Base-by-base conservation (phyloP, 2,113 vertebrate species). In the Arizona elegans region DNA sequence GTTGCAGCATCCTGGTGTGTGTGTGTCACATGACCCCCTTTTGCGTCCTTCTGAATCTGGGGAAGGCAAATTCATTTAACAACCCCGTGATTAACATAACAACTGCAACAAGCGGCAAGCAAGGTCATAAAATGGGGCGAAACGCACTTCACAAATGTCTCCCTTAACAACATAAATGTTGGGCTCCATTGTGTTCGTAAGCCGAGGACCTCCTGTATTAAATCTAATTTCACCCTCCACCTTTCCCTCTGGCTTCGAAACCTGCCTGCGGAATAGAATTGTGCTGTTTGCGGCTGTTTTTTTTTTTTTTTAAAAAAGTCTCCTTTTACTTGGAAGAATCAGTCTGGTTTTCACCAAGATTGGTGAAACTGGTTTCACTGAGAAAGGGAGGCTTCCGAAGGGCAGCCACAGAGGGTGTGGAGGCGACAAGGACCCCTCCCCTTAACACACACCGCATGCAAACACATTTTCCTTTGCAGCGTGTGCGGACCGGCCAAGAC, bases 151-250 rank as follows among this genome's bases (percentile, higher is more conserved):
- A 24, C 21, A 8, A 59, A 24, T 62, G 59, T 12, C 59, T 29
- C 59, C 26, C 23, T 65, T 8, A 10, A 29, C 59, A 12, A 65
- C 10, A 12, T 11, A 65, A 12, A 12, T 29, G 29, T 29, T 29
- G 58, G 58, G 58, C 23, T 62, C 58, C 58, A 1, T 10, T 26
- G 58, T 29, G 11, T 10, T 5, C 3, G 1, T 15, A n/a, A 70
- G 65, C 12, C 5, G 29, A 15, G 29, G 29, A n/a, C 12, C 29
- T 12, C 26, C 29, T 13, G 11, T 2, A 19, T 81, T 33, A 19
- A 47, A 8, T 0, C 58, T 1, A 19, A 52, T 6, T 1, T 47
- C 75, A 0, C 3, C 81, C 8, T 5, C 81, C 13, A 0, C 0
- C 33, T 5, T 3, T 59, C 3, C 2, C n/a, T 47, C 43, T 59